Evolutionary conservation across 2,113 vertebrate species (phyloP).

Genomic region (Delphinus delphis): DNA sequence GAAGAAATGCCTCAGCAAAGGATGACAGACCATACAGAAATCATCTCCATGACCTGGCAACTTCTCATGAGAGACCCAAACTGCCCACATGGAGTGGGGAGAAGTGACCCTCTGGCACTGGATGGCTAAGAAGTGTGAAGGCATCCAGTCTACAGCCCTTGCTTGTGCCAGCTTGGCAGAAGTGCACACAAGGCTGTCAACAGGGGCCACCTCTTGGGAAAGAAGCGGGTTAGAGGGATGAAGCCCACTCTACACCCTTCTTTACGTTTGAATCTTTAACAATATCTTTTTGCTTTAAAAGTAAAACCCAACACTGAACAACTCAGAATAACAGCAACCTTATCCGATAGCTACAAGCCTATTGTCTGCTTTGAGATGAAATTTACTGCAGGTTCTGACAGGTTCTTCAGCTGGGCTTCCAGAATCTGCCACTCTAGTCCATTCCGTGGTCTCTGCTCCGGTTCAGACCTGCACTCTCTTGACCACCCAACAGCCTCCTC

Average conservation of each 20-base stretch:
- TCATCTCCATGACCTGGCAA: neutral
- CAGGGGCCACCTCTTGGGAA: neutral
- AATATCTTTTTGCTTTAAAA: neutral
- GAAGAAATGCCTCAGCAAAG: slow-evolving; percentile 3
- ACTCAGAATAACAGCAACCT: neutral
- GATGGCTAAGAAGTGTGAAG: neutral
- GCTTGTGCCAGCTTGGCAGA: neutral
- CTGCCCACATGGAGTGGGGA: neutral
- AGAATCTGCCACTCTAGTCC: neutral
- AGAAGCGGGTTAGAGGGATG: neutral
- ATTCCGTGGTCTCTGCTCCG: neutral
- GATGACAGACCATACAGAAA: neutral
- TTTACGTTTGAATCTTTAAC: neutral
- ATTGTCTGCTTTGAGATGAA: neutral
- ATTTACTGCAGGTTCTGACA: neutral
- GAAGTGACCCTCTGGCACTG: neutral
- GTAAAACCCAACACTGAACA: neutral
- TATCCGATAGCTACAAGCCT: neutral
- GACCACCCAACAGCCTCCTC: neutral
- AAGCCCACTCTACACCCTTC: neutral
- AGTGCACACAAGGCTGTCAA: neutral
- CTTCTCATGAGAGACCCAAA: neutral
- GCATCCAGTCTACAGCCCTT: neutral
- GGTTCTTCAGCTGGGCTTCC: neutral
- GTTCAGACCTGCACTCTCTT: neutral